A percentile compares a stretch with the other conserved stretches of the same genome.
phyloP scores from a whole-genome alignment of 1,140 invertebrate genomes.

The Caenorhabditis tropicalis region DNA sequence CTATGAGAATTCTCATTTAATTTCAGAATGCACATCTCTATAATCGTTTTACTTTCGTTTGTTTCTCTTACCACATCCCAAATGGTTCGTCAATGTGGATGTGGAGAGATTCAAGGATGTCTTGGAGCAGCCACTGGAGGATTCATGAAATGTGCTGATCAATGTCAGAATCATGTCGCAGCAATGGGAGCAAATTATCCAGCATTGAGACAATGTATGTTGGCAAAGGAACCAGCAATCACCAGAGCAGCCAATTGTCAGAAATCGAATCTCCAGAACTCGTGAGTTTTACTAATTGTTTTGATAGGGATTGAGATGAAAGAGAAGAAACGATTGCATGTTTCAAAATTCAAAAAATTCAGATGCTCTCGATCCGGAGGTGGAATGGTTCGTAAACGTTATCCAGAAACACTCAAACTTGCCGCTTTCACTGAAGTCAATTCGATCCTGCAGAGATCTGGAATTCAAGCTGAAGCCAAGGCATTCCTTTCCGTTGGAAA shows the following conservation, averaged over 20 bases:
- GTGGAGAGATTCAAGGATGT: slow-evolving; percentile 46
- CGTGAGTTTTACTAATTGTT: not conserved
- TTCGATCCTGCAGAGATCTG: slow-evolving; percentile 51
- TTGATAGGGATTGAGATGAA: too few relatives aligned
- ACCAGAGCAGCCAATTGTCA: slow-evolving; percentile 42
- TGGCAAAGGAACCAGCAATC: slow-evolving; percentile 47
- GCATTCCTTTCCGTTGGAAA: slow-evolving; percentile 53
- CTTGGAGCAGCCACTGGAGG: not conserved
- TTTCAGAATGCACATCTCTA: not conserved
- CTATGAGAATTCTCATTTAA: too few relatives aligned
- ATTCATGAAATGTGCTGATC: slow-evolving; percentile 52
- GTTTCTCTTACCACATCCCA: slow-evolving; percentile 43
- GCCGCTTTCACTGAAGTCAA: slow-evolving; percentile 58
- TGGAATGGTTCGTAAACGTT: slow-evolving; percentile 50
- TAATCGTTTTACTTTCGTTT: not conserved
- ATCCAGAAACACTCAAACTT: slow-evolving; percentile 56
- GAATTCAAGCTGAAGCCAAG: slow-evolving; percentile 54
- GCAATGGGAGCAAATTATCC: slow-evolving; percentile 53
- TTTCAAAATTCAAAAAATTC: too few relatives aligned
- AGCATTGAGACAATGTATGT: slow-evolving; percentile 51
- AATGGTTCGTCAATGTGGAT: slow-evolving; percentile 51
- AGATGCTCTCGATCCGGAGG: slow-evolving; percentile 54
- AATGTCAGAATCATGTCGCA: slow-evolving; percentile 49
- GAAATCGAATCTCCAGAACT: slow-evolving; percentile 33
- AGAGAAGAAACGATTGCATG: too few relatives aligned